These are phyloP conservation scores for Agonopterix alstromeriana DNA, from an alignment of 2,888 invertebrate species.

Conservation along the genomic window DNA sequence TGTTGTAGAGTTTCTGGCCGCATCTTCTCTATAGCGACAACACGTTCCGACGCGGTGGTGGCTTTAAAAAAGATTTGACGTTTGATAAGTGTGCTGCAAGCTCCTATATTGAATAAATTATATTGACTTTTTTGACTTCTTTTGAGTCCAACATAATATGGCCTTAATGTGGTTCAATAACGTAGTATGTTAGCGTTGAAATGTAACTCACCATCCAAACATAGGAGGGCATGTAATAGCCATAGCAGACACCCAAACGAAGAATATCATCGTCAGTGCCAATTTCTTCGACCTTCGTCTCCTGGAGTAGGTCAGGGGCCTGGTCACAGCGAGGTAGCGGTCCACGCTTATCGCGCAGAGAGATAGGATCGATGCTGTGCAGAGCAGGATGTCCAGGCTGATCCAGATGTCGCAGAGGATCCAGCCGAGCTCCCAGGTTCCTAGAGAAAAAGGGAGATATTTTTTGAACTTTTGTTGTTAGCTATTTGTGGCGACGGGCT, in stretches of 20 bases:
- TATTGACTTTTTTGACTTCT: too few relatives aligned
- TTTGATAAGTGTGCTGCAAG: too few relatives aligned
- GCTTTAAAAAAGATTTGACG: too few relatives aligned
- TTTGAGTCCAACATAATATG: too few relatives aligned
- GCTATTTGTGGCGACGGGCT: too few relatives aligned
- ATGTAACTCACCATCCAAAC: conserved; percentile 86
- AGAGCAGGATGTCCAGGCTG: conserved; percentile 93
- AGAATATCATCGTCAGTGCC: conserved; percentile 90
- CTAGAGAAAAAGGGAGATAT: conserved; percentile 48
- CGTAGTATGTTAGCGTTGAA: too few relatives aligned
- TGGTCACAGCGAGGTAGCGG: conserved; percentile 94
- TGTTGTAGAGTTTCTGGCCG: too few relatives aligned
- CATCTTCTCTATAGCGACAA: too few relatives aligned
- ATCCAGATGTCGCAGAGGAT: conserved; percentile 94
- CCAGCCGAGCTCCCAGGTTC: conserved; percentile 93
- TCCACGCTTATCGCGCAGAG: conserved; percentile 95
- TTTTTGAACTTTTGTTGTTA: too few relatives aligned
- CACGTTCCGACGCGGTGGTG: too few relatives aligned
- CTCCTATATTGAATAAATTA: too few relatives aligned
- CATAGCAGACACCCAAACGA: conserved; percentile 93
- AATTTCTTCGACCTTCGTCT: conserved; percentile 90
- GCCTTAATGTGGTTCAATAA: too few relatives aligned
- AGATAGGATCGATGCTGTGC: conserved; percentile 95
- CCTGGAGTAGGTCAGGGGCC: conserved; percentile 93
- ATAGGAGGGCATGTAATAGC: conserved; percentile 96